phyloP scores from a whole-genome alignment of 2,113 vertebrate genomes.

The Platycercus adscitus region DNA sequence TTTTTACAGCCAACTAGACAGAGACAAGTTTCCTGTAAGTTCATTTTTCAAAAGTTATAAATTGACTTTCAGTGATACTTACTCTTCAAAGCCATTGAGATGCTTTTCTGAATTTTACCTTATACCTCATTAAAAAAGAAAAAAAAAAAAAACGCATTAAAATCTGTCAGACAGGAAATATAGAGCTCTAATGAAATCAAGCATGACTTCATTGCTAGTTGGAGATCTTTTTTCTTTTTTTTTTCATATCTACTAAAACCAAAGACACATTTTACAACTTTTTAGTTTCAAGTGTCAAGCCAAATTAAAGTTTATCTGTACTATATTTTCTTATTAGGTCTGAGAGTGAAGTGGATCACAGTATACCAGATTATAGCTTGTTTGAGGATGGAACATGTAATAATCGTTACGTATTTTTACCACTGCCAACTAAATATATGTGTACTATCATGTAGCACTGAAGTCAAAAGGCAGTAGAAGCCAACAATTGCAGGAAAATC shows the following conservation, averaged over 20 bases:
- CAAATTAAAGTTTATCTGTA: constrained; percentile 43
- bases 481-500: not conserved
- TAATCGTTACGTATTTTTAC: not conserved
- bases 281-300: constrained; percentile 20
- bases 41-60: not conserved
- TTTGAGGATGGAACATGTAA: not conserved
- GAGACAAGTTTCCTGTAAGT: not conserved
- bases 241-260: constrained; percentile 42
- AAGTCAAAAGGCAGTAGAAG: not conserved
- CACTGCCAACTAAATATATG: not conserved
- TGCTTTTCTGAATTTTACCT: constrained; percentile 1
- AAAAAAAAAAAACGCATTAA: not conserved
- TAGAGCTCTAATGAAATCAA: constrained; percentile 15
- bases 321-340: not conserved
- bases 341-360: not conserved
- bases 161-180: constrained; percentile 34
- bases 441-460: not conserved
- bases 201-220: not conserved
- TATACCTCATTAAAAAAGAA: not conserved
- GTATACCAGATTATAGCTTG: not conserved
- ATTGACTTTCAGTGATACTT: not conserved
- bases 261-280: constrained; percentile 53
- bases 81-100: not conserved
- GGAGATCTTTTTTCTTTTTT: not conserved
- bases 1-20: not conserved